Base-by-base conservation (phyloP, 2,797 vertebrate species). In the Alosa sapidissima region DNA sequence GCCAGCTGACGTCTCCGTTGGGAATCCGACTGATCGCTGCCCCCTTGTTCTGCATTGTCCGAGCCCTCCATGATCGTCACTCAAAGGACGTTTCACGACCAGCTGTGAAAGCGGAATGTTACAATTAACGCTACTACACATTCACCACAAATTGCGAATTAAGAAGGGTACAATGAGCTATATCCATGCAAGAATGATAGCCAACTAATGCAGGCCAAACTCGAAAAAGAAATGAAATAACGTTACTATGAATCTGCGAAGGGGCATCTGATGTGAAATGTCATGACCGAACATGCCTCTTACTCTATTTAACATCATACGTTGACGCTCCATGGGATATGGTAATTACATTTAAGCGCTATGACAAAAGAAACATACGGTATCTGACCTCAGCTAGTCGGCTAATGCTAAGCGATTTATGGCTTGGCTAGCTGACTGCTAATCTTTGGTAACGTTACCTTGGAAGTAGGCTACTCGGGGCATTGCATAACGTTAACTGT, bases 1-100 rank as follows among this genome's bases (percentile, higher is more conserved):
- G 99, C 98, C 91, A 96, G 95, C 87, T 99, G 98, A 90, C 97
- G 97, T 84, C 97, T 95, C 84, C 98, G 98, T 83, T 98, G 98
- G 13, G 96, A 96, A 93, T 98, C 96, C 0, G 97, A 96, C 82
- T 97, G 98, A 93, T 99, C 97, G 11, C 96, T 90, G 89, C 93
- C 96, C 89, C 96, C 96, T 95, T 98, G 98, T 90, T 98, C 98
- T 75, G 93, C 91, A 88, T 97, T 94, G 93, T 99, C 98, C 87
- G 97, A 97, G 94, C 95, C 97, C 93, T 99, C 98, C 96, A 96
- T 96, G 87, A 91, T 89, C 87, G 89, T 91, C 90, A 89, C 89
- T 89, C 90, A 92, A 89, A 88, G 55, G 85, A 87, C 83, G 87
- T 86, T 86, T 83, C 81, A 86, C 62, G 81, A 88, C 82, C 86